Conservation (phyloP, 2,797 vertebrate species). For the Antennarius maculatus region DNA sequence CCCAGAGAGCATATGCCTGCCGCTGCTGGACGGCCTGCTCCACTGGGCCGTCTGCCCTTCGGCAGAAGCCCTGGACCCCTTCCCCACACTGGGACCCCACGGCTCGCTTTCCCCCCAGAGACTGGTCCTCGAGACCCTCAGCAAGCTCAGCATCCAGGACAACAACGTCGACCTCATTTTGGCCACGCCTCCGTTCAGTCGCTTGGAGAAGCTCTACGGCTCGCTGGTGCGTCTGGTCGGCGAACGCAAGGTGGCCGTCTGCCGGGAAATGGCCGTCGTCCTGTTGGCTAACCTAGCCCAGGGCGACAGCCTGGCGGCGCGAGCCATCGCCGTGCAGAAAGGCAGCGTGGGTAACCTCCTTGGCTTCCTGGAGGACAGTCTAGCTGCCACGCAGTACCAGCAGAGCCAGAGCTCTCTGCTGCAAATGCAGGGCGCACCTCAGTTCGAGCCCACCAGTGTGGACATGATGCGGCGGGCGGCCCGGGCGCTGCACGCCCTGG, state of each 20-base stretch:
- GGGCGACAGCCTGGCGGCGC: conserved; percentile 93
- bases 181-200: conserved; percentile 96
- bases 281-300: conserved; percentile 97
- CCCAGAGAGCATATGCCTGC: conserved; percentile 97
- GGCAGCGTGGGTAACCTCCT: conserved; percentile 96
- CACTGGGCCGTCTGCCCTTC: conserved; percentile 99
- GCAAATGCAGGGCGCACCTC: conserved; percentile 89
- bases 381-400: conserved; percentile 97
- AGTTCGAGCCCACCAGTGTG: conserved; percentile 97
- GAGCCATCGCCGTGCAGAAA: conserved; percentile 96
- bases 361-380: conserved; percentile 98
- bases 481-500: conserved; percentile 94
- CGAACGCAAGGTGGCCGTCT: conserved; percentile 96
- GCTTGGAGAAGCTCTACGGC: conserved; percentile 96
- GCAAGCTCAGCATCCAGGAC: conserved; percentile 99
- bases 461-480: conserved; percentile 99
- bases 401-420: conserved; percentile 94
- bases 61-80: conserved; percentile 97
- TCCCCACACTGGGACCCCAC: conserved; percentile 92
- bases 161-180: conserved; percentile 99
- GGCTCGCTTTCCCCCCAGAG: conserved; percentile 96
- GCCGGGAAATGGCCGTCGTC: conserved; percentile 98
- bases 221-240: conserved; percentile 96
- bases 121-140: conserved; percentile 98
- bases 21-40: conserved; percentile 95